Evolutionary conservation across 2,888 invertebrate species (phyloP), one percentile per base, ranked within the genome.

Genomic region (Mylabris sibirica): DNA sequence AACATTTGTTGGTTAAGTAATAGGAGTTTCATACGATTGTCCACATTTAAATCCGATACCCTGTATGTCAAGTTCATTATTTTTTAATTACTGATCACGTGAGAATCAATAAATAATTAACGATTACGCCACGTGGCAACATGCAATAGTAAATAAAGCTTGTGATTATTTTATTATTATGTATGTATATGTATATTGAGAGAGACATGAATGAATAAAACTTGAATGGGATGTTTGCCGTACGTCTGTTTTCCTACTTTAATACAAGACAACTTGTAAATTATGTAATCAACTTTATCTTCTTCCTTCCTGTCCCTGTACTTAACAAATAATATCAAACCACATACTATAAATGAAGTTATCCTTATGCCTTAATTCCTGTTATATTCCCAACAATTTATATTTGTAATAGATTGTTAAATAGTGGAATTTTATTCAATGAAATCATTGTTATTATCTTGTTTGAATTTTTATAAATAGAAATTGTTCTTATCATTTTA

Each of bases 141-240:
- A 49, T 4, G 53, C 2, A 53, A 53, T 22, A 22, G 53, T 24
- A 53, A 53, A 49, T 44, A 30, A 6, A n/a, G n/a, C n/a, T 8
- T 11, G 22, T 24, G 38, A 41, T 35, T 41, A 61, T 38, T 30
- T 30, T 30, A n/a, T n/a, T n/a, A n/a, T n/a, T n/a, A n/a, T n/a
- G n/a, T n/a, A n/a, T n/a, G n/a, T n/a, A n/a, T n/a, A 30, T 30
- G 30, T 30, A 6, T 30, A 30, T 30, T 8, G 30, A 3, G 30
- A 44, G 34, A 26, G n/a, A 5, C 30, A 68, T 68, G 64, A 68
- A 68, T 68, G 68, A 60, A 68, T 64, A 61, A n/a, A 61, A 44
- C 59, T 64, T 68, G 64, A 68, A 64, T 68, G 60, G 26, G 64
- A 64, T 59, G 59, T 34, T 30, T 30, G 30, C 30, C 30, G 5